A percentile compares a stretch with the other conserved stretches of the same genome.
These are phyloP conservation scores for Laticauda laticaudata DNA, from an alignment of 2,113 vertebrate species.

Conservation along the genomic window DNA sequence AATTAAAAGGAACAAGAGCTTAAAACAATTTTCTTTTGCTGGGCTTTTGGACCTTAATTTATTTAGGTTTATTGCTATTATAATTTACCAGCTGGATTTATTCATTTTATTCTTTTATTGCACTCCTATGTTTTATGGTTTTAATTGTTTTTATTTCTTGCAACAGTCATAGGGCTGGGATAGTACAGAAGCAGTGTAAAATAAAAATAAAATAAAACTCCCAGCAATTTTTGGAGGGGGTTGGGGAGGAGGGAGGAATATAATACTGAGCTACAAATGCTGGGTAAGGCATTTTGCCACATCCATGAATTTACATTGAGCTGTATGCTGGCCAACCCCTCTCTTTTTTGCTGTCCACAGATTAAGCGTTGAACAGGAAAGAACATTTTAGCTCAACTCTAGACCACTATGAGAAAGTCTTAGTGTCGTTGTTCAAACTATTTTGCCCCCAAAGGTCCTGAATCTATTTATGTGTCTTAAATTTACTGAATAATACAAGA, in stretches of 20 bases:
- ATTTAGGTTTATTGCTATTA: background rate
- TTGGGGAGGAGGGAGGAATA: background rate
- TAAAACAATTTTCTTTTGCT: background rate
- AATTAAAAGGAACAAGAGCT: background rate
- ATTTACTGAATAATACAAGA: background rate
- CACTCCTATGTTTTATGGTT: background rate
- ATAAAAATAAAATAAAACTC: background rate
- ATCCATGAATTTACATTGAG: background rate
- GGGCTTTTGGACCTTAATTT: background rate
- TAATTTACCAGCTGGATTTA: background rate
- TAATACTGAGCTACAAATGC: background rate
- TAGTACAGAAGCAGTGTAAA: background rate
- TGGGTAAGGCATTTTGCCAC: background rate
- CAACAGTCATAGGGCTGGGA: background rate
- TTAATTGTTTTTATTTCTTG: background rate
- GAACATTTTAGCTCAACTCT: background rate
- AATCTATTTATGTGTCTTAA: background rate
- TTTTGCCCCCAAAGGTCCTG: background rate
- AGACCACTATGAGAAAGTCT: background rate
- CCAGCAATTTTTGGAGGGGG: background rate
- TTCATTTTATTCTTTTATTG: background rate
- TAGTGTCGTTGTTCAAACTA: background rate
- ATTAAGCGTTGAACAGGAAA: background rate
- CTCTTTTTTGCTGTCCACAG: background rate
- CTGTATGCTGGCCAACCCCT: too few species aligned